Conservation (phyloP, 2,113 vertebrate species). For the Cinclus cinclus region DNA sequence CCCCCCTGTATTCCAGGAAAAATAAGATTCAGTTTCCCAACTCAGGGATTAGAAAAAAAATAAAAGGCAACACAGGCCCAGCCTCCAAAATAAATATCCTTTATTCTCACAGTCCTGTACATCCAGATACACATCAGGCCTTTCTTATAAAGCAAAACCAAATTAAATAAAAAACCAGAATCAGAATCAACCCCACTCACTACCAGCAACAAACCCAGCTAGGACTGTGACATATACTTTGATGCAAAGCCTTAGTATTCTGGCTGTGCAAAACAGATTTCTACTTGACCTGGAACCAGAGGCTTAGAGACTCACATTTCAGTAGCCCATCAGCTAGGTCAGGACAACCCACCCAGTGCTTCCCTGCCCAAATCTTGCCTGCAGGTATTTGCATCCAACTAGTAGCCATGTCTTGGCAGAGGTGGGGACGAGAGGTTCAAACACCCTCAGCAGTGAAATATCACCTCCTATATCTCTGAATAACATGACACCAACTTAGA, state of each 20-base stretch:
- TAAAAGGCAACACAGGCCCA: not conserved
- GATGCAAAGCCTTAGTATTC: not conserved
- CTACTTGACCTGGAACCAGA: not conserved
- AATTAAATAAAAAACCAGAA: not conserved
- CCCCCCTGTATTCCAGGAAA: slow-evolving; percentile 54
- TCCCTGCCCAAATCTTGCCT: not conserved
- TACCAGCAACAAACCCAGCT: not conserved
- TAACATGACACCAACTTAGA: not conserved
- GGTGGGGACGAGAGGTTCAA: not conserved
- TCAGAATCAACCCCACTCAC: not conserved
- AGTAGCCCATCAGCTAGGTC: not conserved
- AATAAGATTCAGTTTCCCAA: slow-evolving; percentile 45
- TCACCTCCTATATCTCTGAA: not conserved
- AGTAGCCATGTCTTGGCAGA: not conserved
- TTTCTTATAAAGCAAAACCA: not conserved
- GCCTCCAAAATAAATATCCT: slow-evolving; percentile 28
- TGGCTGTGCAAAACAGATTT: not conserved
- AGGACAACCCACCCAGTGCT: not conserved
- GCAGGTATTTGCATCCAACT: not conserved
- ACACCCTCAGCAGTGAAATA: not conserved
- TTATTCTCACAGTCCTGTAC: not conserved
- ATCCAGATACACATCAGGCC: not conserved
- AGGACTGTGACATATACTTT: not conserved
- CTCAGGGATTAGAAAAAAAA: not conserved
- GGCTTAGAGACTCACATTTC: not conserved